A percentile compares a stretch with the other conserved stretches of the same genome.
Conservation (phyloP, 1,140 invertebrate species). For the Caenorhabditis brenneri region DNA sequence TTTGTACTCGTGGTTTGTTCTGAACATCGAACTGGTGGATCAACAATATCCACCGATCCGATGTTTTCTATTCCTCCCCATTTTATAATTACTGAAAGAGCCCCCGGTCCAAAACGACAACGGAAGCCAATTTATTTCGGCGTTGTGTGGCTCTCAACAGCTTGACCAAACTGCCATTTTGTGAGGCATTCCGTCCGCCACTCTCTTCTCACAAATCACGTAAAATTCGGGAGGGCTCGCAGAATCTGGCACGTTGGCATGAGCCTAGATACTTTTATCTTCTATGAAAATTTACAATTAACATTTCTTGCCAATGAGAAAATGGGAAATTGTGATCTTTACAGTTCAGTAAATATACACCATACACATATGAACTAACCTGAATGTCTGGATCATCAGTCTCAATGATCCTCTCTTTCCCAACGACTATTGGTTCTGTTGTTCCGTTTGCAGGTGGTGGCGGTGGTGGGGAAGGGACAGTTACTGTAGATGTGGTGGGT, state of each 20-base stretch:
- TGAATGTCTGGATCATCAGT: slow-evolving; percentile 52
- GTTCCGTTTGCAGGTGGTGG: not conserved
- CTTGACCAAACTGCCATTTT: slow-evolving; percentile 9
- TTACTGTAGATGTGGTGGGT: not conserved
- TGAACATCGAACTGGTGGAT: not conserved
- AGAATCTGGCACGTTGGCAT: slow-evolving; percentile 32
- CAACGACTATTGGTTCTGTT: not conserved
- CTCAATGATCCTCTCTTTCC: slow-evolving; percentile 15
- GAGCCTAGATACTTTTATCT: not conserved
- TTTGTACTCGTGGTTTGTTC: not conserved
- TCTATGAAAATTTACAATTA: not conserved
- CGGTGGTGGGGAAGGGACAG: not conserved
- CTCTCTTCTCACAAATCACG: slow-evolving; percentile 33
- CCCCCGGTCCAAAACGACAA: slow-evolving; percentile 7
- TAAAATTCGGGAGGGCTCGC: slow-evolving; percentile 36
- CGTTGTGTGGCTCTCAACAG: not conserved
- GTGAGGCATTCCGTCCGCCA: not conserved
- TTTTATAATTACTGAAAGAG: slow-evolving; percentile 9
- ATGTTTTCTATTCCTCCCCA: not conserved
- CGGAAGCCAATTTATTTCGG: slow-evolving; percentile 10
- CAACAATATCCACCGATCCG: not conserved
- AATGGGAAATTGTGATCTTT: not conserved
- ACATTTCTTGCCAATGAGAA: not conserved
- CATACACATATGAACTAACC: not conserved
- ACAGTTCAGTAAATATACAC: not conserved